Conservation (phyloP, 1,140 invertebrate species). For the Drosophila kurseongensis region DNA sequence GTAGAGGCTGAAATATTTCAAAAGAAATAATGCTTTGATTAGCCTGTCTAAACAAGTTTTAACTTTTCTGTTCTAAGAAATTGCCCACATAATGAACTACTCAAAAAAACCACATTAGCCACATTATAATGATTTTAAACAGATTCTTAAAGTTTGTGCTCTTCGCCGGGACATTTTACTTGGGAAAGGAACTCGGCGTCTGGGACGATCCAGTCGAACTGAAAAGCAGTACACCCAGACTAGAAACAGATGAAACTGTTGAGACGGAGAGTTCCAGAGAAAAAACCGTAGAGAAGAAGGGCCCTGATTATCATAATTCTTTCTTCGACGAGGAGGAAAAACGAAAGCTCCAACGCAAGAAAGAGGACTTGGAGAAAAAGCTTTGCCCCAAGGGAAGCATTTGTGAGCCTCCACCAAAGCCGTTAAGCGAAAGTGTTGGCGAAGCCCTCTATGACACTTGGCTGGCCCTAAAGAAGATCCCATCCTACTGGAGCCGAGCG, state of each 20-base stretch:
- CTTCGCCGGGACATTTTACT: slow-evolving; percentile 39
- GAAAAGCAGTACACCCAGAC: too few species aligned
- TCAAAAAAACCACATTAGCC: background rate
- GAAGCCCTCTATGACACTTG: slow-evolving; percentile 52
- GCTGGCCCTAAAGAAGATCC: slow-evolving; percentile 22
- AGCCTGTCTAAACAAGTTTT: slow-evolving; percentile 22
- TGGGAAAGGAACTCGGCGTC: slow-evolving; percentile 32
- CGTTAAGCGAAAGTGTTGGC: slow-evolving; percentile 25
- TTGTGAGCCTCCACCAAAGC: slow-evolving; percentile 11
- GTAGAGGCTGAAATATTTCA: slow-evolving; percentile 60
- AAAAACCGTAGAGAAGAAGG: background rate
- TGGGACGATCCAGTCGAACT: slow-evolving; percentile 28
- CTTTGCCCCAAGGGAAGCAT: slow-evolving; percentile 20
- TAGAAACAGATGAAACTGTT: background rate
- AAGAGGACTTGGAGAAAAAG: slow-evolving; percentile 32
- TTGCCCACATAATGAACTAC: background rate
- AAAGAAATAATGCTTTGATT: slow-evolving; percentile 2
- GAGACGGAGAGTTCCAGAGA: background rate
- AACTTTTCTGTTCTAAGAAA: background rate
- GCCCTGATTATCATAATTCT: background rate
- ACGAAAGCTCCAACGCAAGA: slow-evolving; percentile 22
- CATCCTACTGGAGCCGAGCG: slow-evolving; percentile 19
- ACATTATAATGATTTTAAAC: slow-evolving; percentile 25
- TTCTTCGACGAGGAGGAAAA: slow-evolving; percentile 46
- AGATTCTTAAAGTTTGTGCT: slow-evolving; percentile 34